phyloP scores from a whole-genome alignment of 2,797 vertebrate genomes.

The Syngnathus acus region DNA sequence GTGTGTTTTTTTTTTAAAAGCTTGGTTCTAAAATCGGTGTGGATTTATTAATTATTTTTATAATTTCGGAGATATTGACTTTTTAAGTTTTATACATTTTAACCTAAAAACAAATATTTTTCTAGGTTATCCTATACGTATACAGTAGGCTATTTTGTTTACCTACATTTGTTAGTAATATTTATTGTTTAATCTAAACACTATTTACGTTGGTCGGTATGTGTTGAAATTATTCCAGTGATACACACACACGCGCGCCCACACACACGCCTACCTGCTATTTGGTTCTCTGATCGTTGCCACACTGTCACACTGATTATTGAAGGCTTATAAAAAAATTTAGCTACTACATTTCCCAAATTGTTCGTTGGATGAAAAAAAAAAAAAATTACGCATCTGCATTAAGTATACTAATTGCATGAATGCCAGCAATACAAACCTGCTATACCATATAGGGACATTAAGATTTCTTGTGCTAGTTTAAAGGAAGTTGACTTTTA shows the following conservation, averaged over 20 bases:
- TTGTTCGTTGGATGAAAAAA: neutral
- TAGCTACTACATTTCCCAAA: neutral
- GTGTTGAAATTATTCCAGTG: conserved; percentile 9
- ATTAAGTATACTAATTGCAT: no score
- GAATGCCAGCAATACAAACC: no score
- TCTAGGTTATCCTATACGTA: no score
- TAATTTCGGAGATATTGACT: neutral
- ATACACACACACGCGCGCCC: conserved; percentile 7
- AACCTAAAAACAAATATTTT: neutral
- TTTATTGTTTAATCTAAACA: neutral
- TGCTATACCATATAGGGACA: no score
- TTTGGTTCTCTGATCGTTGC: neutral
- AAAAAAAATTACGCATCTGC: no score
- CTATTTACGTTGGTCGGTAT: no score
- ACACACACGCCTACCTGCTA: no score
- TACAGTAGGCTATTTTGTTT: neutral
- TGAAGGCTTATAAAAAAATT: neutral
- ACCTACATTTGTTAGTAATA: neutral
- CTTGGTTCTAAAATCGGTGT: neutral
- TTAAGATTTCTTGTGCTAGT: neutral
- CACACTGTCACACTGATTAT: neutral
- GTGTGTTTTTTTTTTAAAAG: neutral
- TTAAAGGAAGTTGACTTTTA: neutral
- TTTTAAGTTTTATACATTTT: neutral
- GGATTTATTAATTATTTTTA: neutral